phyloP scores from a whole-genome alignment of 2,113 vertebrate species.

The Lipophrys pholis region DNA sequence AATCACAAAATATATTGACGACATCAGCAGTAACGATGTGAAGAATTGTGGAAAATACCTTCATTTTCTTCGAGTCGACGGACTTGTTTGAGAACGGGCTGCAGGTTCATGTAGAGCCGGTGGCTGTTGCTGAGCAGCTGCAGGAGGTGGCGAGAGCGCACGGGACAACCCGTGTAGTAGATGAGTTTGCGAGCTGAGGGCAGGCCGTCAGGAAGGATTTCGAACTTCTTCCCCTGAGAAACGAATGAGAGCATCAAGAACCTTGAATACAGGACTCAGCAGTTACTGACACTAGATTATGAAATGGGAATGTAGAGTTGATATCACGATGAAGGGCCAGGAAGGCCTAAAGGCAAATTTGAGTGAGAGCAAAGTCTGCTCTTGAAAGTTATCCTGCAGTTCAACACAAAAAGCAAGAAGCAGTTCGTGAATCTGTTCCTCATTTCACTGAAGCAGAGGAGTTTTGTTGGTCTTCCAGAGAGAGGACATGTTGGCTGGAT shows the following conservation, averaged over 20 bases:
- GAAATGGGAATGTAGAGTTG: conserved; percentile 45
- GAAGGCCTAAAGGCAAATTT: conserved; percentile 18
- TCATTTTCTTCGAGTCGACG: conserved; percentile 94
- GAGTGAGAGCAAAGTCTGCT: conserved; percentile 12
- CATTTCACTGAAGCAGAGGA: conserved; percentile 36
- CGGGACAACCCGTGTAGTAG: conserved; percentile 96
- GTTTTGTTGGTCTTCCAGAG: conserved; percentile 43
- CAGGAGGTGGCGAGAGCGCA: conserved; percentile 94
- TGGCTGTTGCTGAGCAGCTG: conserved; percentile 98
- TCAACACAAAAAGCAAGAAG: conserved; percentile 21
- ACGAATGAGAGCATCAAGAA: not conserved
- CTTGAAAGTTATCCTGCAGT: conserved; percentile 2
- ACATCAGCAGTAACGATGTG: too few species aligned
- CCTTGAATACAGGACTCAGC: conserved; percentile 26
- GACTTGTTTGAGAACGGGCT: conserved; percentile 94
- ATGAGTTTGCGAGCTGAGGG: conserved; percentile 96
- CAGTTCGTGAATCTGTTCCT: conserved; percentile 27
- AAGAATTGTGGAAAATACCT: conserved; percentile 77
- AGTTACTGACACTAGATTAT: conserved; percentile 14
- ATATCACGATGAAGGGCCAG: conserved; percentile 23
- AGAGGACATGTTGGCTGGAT: conserved; percentile 59
- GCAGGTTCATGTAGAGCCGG: conserved; percentile 98
- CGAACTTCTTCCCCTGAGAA: conserved; percentile 95
- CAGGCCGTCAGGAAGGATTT: conserved; percentile 95
- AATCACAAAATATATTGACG: too few species aligned